Percentiles rank a stretch among this genome's conserved stretches.
phyloP scores from a whole-genome alignment of 2,113 vertebrate genomes.

The Forbesichthys agassizii region DNA sequence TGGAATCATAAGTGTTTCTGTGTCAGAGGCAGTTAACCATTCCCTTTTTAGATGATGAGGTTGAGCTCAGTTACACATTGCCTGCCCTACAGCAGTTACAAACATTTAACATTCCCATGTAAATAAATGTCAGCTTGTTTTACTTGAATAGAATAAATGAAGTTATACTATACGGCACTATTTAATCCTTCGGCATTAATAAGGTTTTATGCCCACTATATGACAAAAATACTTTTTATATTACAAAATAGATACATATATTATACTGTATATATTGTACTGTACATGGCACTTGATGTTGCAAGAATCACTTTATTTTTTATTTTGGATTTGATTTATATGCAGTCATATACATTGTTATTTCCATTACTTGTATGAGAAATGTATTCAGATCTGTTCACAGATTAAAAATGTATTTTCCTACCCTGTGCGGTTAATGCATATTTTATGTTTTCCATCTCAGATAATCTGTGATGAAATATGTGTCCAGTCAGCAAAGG shows the following conservation, averaged over 20 bases:
- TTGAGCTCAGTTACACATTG: too few relatives aligned
- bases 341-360: neutral
- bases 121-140: neutral
- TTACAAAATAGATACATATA: constrained; percentile 4
- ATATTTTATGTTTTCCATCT: too few relatives aligned
- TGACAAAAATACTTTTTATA: constrained; percentile 8
- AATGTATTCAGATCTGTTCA: too few relatives aligned
- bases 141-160: neutral
- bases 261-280: neutral
- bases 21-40: too few relatives aligned
- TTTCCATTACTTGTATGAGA: too few relatives aligned
- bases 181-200: neutral
- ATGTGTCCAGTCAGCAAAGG: too few relatives aligned
- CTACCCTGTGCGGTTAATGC: too few relatives aligned
- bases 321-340: neutral
- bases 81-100: too few relatives aligned
- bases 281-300: constrained; percentile 58
- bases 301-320: constrained; percentile 18
- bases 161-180: neutral
- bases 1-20: too few relatives aligned
- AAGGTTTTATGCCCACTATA: neutral
- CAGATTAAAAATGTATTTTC: too few relatives aligned
- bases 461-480: too few relatives aligned
- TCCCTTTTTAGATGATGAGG: too few relatives aligned
- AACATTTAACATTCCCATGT: neutral